Evolutionary conservation across 2,113 vertebrate genomes (phyloP), one percentile per base, ranked within the genome.

Genomic region (Festucalex cinctus): DNA sequence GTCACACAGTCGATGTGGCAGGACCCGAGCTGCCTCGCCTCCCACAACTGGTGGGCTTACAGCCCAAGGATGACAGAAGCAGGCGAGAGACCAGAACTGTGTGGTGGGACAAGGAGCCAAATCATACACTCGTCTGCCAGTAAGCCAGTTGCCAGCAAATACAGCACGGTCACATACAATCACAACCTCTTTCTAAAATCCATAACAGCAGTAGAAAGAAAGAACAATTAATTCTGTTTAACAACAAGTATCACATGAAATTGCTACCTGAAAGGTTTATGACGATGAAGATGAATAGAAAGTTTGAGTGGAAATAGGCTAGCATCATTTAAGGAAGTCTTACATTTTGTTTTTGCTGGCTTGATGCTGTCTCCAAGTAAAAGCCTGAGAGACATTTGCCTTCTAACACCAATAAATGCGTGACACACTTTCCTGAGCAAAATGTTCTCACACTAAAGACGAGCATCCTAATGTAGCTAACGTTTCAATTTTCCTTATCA

Each of bases 401-500:
- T 14, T 59, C 32, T 12, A 26, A 24, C 24, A 51, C 2, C 53
- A 28, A 64, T 53, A 51, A 44, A 41, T 35, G 53, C 32, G 20
- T 57, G 26, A 37, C 46, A 65, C 16, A 35, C 26, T 76, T 70
- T 35, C 35, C 17, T 44, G 46, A 61, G 60, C 46, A 66, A 63
- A n/a, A 68, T 22, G 65, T 75, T 71, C 49, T 58, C 57, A 41
- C 63, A 58, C 37, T 60, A 32, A 63, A 63, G 61, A 78, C 63
- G 26, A 65, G 54, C 76, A 39, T 20, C 28, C 70, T 63, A 69
- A 65, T 5, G 16, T 5, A 56, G 62, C 68, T 65, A 74, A 70
- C 13, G 10, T 77, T 78, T 69, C 65, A 68, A 69, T 82, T 80
- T 79, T 63, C 65, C 73, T 84, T 79, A 86, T 87, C 83, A 26